These are phyloP conservation scores for Platichthys stellatus DNA, from an alignment of 2,113 vertebrate species.

Conservation along the genomic window DNA sequence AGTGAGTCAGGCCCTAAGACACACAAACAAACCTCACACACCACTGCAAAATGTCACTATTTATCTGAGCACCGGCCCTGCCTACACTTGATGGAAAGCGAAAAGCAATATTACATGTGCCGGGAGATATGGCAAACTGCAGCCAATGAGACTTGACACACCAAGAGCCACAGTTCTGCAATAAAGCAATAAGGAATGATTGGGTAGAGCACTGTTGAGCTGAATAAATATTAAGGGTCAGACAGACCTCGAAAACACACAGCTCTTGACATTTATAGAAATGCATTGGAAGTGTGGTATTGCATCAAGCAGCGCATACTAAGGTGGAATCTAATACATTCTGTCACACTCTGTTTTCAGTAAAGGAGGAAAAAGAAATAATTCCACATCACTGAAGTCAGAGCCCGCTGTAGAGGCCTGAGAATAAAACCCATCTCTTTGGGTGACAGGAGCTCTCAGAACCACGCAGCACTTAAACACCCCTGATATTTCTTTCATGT, in stretches of 20 bases:
- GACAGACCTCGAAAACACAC: constrained; percentile 64
- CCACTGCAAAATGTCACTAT: constrained; percentile 68
- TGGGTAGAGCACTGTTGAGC: constrained; percentile 63
- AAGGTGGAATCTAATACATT: constrained; percentile 33
- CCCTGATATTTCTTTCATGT: constrained; percentile 77
- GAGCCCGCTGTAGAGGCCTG: constrained; percentile 8
- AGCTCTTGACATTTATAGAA: constrained; percentile 74
- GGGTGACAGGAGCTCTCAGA: constrained; percentile 27
- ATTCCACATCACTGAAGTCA: constrained; percentile 27
- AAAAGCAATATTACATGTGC: constrained; percentile 79
- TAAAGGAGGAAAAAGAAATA: constrained; percentile 13
- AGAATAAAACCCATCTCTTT: constrained; percentile 21
- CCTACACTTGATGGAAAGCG: constrained; percentile 73
- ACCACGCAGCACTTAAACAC: constrained; percentile 56
- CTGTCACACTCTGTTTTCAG: constrained; percentile 18
- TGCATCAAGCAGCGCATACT: constrained; percentile 51
- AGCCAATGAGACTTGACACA: constrained; percentile 74
- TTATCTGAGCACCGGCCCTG: constrained; percentile 60
- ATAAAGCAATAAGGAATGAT: constrained; percentile 72
- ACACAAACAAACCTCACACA: constrained; percentile 60
- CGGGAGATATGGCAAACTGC: constrained; percentile 64
- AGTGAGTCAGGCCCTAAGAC: constrained; percentile 43
- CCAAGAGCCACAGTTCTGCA: constrained; percentile 50
- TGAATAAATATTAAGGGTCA: constrained; percentile 79
- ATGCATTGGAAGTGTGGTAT: constrained; percentile 52